Conservation (phyloP, 2,888 invertebrate species). For the Drosophila mimetica region DNA sequence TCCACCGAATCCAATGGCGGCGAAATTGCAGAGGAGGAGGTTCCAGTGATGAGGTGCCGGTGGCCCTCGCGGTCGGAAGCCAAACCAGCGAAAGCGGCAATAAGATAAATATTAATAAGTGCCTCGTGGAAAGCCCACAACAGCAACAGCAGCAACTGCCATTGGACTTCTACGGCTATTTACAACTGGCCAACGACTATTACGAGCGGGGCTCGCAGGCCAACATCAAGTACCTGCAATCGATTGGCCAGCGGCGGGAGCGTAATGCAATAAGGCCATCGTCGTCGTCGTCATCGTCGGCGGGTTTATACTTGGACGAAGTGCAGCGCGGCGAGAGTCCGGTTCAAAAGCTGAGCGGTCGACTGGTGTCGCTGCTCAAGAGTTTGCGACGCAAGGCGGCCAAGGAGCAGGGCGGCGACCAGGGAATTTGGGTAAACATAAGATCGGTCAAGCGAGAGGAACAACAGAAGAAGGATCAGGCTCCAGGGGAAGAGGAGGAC, state of each 20-base stretch:
- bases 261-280: conserved; percentile 28
- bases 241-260: conserved; percentile 76
- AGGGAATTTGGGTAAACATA: conserved; percentile 79
- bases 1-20: conserved; percentile 55
- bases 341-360: conserved; percentile 16
- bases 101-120: conserved; percentile 71
- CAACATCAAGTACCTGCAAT: conserved; percentile 82
- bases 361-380: conserved; percentile 50
- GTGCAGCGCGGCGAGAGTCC: conserved; percentile 11
- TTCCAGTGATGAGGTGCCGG: conserved; percentile 13
- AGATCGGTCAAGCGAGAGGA: conserved; percentile 43
- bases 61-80: conserved; percentile 15
- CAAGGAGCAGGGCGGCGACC: conserved; percentile 21
- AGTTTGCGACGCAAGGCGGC: conserved; percentile 35
- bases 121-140: conserved; percentile 64
- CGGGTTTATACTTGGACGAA: neutral
- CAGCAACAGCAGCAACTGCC: conserved; percentile 50
- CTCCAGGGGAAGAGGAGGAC: conserved; percentile 10
- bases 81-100: conserved; percentile 40
- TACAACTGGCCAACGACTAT: conserved; percentile 81
- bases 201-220: conserved; percentile 82
- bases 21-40: conserved; percentile 1
- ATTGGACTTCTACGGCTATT: conserved; percentile 66
- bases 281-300: too few relatives aligned
- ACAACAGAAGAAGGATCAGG: neutral